These are phyloP conservation scores for Balanococcus diminutus DNA, from an alignment of 2,888 invertebrate species.

Conservation along the genomic window DNA sequence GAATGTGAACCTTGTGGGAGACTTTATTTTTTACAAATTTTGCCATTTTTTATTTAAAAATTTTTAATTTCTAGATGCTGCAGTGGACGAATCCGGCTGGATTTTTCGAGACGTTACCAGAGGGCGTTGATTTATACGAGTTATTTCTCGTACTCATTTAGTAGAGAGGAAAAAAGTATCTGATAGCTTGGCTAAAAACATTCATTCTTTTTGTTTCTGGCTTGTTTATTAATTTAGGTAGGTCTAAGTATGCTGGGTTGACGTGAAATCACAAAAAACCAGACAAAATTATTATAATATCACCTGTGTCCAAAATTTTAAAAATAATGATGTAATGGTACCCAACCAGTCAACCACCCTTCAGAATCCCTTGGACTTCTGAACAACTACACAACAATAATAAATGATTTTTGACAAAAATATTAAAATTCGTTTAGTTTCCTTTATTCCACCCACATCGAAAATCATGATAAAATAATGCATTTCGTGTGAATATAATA, in stretches of 20 bases:
- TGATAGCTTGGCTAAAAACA: background rate
- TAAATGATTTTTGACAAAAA: background rate
- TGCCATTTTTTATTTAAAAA: background rate
- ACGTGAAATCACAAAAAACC: too few relatives aligned
- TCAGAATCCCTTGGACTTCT: too few relatives aligned
- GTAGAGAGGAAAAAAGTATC: background rate
- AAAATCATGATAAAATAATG: background rate
- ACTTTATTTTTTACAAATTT: background rate
- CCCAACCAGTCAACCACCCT: too few relatives aligned
- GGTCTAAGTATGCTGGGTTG: too few relatives aligned
- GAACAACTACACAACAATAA: too few relatives aligned
- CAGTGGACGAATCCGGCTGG: background rate
- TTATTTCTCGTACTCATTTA: background rate
- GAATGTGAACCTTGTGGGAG: background rate
- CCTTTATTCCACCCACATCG: background rate
- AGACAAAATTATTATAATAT: too few relatives aligned
- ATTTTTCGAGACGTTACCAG: background rate
- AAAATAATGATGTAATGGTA: too few relatives aligned
- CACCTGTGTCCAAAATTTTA: too few relatives aligned
- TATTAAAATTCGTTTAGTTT: background rate
- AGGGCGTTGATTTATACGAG: background rate
- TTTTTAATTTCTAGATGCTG: background rate
- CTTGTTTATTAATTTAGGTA: too few relatives aligned
- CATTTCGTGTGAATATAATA: background rate
- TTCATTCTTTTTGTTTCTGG: background rate